phyloP scores from a whole-genome alignment of 2,888 invertebrate species.

The Drosophila kuntzei region DNA sequence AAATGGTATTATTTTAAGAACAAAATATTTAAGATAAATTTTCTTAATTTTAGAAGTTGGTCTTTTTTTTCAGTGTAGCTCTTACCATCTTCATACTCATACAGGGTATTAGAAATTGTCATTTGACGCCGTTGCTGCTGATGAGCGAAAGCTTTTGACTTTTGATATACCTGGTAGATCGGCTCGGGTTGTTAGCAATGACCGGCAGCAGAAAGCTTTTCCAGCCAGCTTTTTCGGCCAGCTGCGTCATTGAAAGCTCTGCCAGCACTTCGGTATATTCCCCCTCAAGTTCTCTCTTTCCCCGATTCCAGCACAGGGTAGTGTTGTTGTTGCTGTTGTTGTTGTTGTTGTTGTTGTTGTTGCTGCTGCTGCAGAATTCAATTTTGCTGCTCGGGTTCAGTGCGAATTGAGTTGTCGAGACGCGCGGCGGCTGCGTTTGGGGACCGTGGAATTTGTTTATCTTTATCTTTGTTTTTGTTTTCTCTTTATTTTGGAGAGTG shows the following conservation, averaged over 20 bases:
- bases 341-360: neutral
- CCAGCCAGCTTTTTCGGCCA: constrained; percentile 45
- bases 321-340: constrained; percentile 20
- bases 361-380: constrained; percentile 24
- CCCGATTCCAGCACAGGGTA: constrained; percentile 20
- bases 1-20: no score
- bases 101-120: no score
- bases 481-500: constrained; percentile 1
- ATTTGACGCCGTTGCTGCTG: neutral
- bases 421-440: constrained; percentile 45
- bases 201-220: constrained; percentile 44
- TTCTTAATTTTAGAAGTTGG: no score
- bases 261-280: constrained; percentile 19
- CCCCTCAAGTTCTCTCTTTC: constrained; percentile 1
- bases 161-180: constrained; percentile 1
- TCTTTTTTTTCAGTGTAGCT: no score
- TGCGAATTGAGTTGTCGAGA: constrained; percentile 62
- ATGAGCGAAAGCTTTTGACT: constrained; percentile 31
- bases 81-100: no score
- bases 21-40: no score
- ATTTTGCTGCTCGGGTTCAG: constrained; percentile 50
- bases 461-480: constrained; percentile 16
- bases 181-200: constrained; percentile 7
- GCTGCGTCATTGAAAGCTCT: constrained; percentile 54
- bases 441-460: constrained; percentile 19